Base-by-base conservation (phyloP, 2,113 vertebrate genomes). In the Gallinago undulata region DNA sequence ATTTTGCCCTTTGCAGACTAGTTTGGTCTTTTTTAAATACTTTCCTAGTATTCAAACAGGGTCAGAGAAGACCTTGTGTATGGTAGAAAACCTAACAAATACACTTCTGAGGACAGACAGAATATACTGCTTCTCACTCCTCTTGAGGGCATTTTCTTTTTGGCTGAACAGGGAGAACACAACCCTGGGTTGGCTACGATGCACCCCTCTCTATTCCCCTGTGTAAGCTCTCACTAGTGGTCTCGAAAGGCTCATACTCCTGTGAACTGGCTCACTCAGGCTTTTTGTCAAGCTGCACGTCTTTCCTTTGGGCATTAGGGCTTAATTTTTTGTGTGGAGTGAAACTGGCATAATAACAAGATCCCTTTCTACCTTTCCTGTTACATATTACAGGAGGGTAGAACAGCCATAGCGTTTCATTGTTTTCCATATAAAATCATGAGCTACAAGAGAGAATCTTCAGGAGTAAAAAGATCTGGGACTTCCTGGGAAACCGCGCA, bases 181-280 rank as follows among this genome's bases (percentile, higher is more conserved):
- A 19, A 59, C 17, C 19, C 8, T 67, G 47, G 45, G 56, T 48
- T 57, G n/a, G 37, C 43, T n/a, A 10, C 5, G 43, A 80, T 19
- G 16, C 1, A 0, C 5, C 21, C 10, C 33, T 30, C 33, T 30
- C 37, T 17, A 41, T n/a, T 72, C 45, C 25, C 0, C 1, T 4
- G 30, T 7, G 30, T 19, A 72, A 72, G 21, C 19, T 69, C 63
- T 80, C 30, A 69, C 0, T 8, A 30, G 8, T 15, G 27, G 10
- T 51, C 59, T 80, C 8, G 1, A 76, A 86, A 84, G 45, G 6
- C 14, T 50, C 35, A 39, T 43, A 31, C 27, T 80, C 30, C 45
- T 57, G 21, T 39, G 48, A 91, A 51, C 24, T 37, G 87, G 17
- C 31, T 80, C 35, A 19, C 33, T 79, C 9, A 10, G 57, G 39